Evolutionary conservation across 2,113 vertebrate species (phyloP).

Genomic region (Megalops atlanticus): DNA sequence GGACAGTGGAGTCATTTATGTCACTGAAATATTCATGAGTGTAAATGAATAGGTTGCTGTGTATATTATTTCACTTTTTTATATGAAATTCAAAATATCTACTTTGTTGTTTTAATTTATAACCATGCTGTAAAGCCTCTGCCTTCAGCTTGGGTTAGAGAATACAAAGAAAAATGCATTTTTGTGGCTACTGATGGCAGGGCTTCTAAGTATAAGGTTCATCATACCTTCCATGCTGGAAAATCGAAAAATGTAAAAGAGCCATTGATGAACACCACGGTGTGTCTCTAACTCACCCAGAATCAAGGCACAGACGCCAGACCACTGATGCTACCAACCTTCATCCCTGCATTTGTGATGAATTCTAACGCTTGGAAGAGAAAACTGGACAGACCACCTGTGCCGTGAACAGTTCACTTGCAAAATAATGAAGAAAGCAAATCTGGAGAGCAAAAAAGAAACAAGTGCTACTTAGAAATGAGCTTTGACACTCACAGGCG

Average conservation of each 20-base stretch:
- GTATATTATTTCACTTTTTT: background rate
- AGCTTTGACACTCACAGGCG: slow-evolving; percentile 50
- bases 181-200: background rate
- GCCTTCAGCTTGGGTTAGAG: background rate
- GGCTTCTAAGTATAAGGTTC: background rate
- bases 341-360: slow-evolving; percentile 8
- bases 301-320: background rate
- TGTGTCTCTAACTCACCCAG: background rate
- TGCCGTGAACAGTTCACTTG: slow-evolving; percentile 27
- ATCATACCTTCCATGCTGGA: background rate
- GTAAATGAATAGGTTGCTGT: background rate
- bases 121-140: background rate
- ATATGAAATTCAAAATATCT: background rate
- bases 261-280: too few species aligned
- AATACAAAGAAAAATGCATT: background rate
- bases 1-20: background rate
- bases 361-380: slow-evolving; percentile 23
- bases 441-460: background rate
- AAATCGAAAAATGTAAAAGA: too few species aligned
- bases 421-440: slow-evolving; percentile 15
- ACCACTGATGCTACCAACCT: background rate
- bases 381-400: slow-evolving; percentile 17
- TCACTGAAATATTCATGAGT: background rate
- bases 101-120: background rate
- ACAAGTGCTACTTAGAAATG: slow-evolving; percentile 54